These are phyloP conservation scores for Aphodius sticticus DNA, from an alignment of 2,888 invertebrate species.

Conservation along the genomic window DNA sequence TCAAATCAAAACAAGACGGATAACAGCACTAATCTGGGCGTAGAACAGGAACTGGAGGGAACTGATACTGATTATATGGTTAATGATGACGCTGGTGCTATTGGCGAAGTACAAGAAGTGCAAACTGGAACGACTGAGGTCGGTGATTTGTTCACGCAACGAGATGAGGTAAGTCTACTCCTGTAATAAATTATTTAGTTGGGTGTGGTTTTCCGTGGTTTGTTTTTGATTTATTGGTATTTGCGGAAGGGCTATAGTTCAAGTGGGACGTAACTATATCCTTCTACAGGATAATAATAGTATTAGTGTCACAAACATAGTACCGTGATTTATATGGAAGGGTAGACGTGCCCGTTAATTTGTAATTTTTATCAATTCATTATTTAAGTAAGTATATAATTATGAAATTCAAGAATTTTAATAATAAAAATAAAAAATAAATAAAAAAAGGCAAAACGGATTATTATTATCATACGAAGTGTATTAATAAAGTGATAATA, in stretches of 20 bases:
- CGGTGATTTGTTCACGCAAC: background rate
- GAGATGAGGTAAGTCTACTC: background rate
- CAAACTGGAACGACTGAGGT: background rate
- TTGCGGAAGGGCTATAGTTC: background rate
- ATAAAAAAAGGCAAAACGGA: too few relatives aligned
- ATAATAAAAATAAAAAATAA: too few relatives aligned
- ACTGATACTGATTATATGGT: background rate
- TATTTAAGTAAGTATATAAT: too few relatives aligned
- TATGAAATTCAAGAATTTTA: too few relatives aligned
- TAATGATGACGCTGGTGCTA: background rate
- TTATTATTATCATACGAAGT: too few relatives aligned
- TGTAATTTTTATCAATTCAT: too few relatives aligned
- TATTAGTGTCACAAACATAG: background rate
- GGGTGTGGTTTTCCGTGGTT: background rate
- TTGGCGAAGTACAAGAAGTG: background rate
- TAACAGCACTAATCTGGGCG: background rate
- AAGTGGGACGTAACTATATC: background rate
- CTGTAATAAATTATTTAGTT: background rate
- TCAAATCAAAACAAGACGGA: constrained; percentile 4
- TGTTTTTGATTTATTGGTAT: background rate
- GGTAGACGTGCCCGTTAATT: background rate
- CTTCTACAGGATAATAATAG: background rate
- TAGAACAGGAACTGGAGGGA: background rate
- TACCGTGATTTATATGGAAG: background rate
- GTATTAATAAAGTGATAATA: too few relatives aligned